Percentiles rank a stretch among this genome's conserved stretches.
Conservation (phyloP, 37 sponge, comb jelly and placozoan species). For the Aplysina aerophoba region DNA sequence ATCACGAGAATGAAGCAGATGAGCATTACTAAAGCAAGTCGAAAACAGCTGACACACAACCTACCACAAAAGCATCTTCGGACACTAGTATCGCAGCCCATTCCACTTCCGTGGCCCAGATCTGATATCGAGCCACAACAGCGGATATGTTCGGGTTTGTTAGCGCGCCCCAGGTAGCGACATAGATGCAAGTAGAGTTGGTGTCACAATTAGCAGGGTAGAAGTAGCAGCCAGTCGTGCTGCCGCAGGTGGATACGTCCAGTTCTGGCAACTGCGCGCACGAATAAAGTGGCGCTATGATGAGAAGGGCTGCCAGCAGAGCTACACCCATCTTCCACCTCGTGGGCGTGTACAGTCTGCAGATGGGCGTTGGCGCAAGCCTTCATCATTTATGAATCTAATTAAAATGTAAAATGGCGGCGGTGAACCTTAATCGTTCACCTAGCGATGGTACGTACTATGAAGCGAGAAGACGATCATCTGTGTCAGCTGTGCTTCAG, state of each 20-base stretch:
- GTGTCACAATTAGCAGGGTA: neutral
- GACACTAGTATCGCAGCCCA: neutral
- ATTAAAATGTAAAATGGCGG: neutral
- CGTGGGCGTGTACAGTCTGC: conserved; percentile 1
- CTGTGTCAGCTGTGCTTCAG: neutral
- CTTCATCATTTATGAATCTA: neutral
- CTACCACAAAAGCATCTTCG: neutral
- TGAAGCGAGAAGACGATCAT: neutral
- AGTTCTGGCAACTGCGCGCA: neutral
- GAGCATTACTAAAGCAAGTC: too few species aligned
- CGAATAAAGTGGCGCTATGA: neutral
- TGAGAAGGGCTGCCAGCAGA: neutral
- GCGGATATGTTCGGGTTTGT: conserved; percentile 22
- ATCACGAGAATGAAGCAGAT: too few species aligned
- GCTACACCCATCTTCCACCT: neutral
- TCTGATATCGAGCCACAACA: neutral
- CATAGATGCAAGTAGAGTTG: neutral
- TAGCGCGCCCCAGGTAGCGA: neutral
- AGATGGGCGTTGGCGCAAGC: conserved; percentile 19
- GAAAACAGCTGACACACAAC: too few species aligned
- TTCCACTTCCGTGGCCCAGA: neutral
- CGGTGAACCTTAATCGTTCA: conserved; percentile 21
- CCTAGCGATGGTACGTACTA: neutral
- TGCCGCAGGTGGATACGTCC: neutral
- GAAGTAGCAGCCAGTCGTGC: neutral